phyloP scores from a whole-genome alignment of 2,113 vertebrate species.

The Ceyx melanurus region DNA sequence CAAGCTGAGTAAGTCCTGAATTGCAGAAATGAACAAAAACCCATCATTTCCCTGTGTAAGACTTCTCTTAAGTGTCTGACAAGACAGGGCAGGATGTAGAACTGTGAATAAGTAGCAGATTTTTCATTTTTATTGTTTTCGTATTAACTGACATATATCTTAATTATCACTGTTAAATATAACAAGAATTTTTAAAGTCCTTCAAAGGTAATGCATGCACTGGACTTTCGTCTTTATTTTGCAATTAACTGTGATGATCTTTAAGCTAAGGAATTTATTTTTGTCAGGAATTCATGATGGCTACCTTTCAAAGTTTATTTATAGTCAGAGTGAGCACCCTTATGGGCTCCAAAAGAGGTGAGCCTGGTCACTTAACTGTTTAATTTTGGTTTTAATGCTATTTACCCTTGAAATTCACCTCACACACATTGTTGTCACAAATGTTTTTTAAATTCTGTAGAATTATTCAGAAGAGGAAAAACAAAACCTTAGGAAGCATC shows the following conservation, averaged over 20 bases:
- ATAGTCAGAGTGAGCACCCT: background rate
- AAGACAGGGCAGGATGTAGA: background rate
- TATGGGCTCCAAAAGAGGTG: background rate
- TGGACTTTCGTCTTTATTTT: background rate
- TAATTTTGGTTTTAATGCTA: background rate
- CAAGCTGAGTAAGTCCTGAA: background rate
- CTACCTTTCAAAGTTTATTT: background rate
- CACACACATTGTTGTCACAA: background rate
- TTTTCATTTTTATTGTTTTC: background rate
- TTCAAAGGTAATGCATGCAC: background rate
- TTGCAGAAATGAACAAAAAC: background rate
- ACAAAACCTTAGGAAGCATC: background rate
- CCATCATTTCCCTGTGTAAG: background rate
- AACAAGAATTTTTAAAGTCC: background rate
- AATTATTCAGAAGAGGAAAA: background rate
- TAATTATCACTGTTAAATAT: background rate
- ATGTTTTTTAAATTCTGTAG: background rate
- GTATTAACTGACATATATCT: background rate
- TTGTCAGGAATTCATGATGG: background rate
- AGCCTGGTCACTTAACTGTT: background rate
- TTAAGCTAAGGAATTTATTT: background rate
- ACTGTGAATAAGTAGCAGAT: background rate
- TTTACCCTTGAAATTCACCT: background rate
- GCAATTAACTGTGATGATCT: background rate
- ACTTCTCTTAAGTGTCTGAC: background rate